Conservation (phyloP, 2,113 vertebrate species). For the Desmodus rotundus region DNA sequence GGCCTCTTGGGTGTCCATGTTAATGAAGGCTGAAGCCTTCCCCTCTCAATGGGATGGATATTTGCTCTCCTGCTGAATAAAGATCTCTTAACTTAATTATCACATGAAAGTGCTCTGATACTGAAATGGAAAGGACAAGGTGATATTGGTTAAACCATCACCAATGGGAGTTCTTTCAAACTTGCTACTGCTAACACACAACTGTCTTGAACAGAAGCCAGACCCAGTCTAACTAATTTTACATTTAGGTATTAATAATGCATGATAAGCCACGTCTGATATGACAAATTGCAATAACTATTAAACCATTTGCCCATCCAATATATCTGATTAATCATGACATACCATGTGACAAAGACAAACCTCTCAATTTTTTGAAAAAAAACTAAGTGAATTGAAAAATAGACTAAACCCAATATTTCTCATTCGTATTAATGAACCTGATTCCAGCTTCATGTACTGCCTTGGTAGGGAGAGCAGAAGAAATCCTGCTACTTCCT, state of each 20-base stretch:
- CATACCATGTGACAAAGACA: constrained; percentile 68
- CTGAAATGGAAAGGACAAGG: constrained; percentile 16
- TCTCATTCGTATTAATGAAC: constrained; percentile 54
- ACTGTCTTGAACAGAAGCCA: constrained; percentile 34
- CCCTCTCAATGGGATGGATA: not conserved
- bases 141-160: not conserved
- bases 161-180: not conserved
- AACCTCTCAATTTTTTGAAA: constrained; percentile 56
- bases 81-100: constrained; percentile 18
- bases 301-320: constrained; percentile 68
- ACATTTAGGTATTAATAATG: constrained; percentile 65
- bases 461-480: not conserved
- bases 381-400: constrained; percentile 64
- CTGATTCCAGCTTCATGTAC: not conserved
- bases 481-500: not conserved
- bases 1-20: not conserved
- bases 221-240: constrained; percentile 60
- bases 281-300: constrained; percentile 70
- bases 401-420: constrained; percentile 39
- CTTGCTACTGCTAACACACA: not conserved
- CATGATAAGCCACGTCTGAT: constrained; percentile 63
- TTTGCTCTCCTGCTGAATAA: not conserved
- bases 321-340: constrained; percentile 73
- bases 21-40: constrained; percentile 8
- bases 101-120: not conserved